phyloP scores from a whole-genome alignment of 2,113 vertebrate species.

The Uropsilus gracilis region DNA sequence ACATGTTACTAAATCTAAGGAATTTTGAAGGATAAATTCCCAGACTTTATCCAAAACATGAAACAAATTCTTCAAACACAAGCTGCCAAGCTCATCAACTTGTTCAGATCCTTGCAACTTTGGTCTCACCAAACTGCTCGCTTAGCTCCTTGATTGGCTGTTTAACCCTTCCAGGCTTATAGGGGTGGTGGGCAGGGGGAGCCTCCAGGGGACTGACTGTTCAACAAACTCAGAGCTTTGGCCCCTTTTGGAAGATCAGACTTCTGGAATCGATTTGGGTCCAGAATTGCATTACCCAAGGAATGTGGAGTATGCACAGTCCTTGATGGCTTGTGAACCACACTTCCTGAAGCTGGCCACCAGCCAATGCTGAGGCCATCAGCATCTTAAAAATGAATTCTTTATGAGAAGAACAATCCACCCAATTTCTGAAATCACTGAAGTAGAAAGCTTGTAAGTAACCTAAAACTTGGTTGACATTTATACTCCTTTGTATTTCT shows the following conservation, averaged over 20 bases:
- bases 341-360: slow-evolving; percentile 83
- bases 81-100: slow-evolving; percentile 68
- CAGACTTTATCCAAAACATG: slow-evolving; percentile 82
- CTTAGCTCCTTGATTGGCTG: slow-evolving; percentile 61
- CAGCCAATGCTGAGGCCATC: slow-evolving; percentile 80
- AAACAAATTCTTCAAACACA: slow-evolving; percentile 80
- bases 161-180: slow-evolving; percentile 50
- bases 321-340: slow-evolving; percentile 79
- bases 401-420: slow-evolving; percentile 77
- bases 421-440: slow-evolving; percentile 73
- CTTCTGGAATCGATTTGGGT: slow-evolving; percentile 87
- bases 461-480: slow-evolving; percentile 46
- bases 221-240: background rate
- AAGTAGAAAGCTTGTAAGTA: slow-evolving; percentile 76
- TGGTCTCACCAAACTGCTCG: slow-evolving; percentile 62
- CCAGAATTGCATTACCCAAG: slow-evolving; percentile 86
- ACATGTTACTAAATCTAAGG: slow-evolving; percentile 86
- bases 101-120: slow-evolving; percentile 67
- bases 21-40: slow-evolving; percentile 80
- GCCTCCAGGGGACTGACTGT: background rate
- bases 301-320: slow-evolving; percentile 86
- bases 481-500: slow-evolving; percentile 65
- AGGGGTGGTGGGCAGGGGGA: background rate
- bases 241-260: slow-evolving; percentile 79
- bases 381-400: slow-evolving; percentile 82